These are phyloP conservation scores for Bos indicus DNA, from an alignment of 2,113 vertebrate species.

Conservation along the genomic window DNA sequence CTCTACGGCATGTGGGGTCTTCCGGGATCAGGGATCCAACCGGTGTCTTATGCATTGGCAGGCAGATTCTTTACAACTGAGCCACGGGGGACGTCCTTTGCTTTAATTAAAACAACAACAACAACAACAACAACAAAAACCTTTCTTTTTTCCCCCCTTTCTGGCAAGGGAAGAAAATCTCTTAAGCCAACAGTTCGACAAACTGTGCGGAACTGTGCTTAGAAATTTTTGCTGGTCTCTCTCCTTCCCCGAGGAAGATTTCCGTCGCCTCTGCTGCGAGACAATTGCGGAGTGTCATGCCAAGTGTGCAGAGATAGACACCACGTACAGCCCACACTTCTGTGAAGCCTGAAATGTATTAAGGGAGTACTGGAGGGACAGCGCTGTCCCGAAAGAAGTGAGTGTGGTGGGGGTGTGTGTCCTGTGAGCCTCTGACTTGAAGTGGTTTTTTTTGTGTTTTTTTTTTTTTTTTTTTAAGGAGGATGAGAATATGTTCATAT, in stretches of 20 bases:
- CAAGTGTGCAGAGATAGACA: not conserved
- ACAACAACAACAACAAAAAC: no score
- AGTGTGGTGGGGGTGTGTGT: not conserved
- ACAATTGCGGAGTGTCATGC: not conserved
- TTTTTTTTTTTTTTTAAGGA: not conserved
- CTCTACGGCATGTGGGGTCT: not conserved
- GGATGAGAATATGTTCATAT: not conserved
- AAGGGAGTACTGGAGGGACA: not conserved
- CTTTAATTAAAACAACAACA: not conserved
- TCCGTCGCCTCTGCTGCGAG: not conserved
- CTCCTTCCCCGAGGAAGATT: not conserved
- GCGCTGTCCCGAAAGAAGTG: not conserved
- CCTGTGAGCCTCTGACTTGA: not conserved
- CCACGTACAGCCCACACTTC: not conserved
- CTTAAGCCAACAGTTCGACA: not conserved
- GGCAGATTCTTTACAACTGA: not conserved
- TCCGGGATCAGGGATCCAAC: not conserved
- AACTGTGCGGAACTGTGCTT: not conserved
- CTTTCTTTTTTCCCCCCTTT: not conserved
- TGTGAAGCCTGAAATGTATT: not conserved
- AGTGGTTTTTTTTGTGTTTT: not conserved
- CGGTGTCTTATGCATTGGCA: not conserved
- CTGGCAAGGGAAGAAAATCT: not conserved
- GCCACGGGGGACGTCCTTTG: not conserved
- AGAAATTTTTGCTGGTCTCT: not conserved